Base-by-base conservation (phyloP, 2,797 vertebrate species). In the Manis javanica region DNA sequence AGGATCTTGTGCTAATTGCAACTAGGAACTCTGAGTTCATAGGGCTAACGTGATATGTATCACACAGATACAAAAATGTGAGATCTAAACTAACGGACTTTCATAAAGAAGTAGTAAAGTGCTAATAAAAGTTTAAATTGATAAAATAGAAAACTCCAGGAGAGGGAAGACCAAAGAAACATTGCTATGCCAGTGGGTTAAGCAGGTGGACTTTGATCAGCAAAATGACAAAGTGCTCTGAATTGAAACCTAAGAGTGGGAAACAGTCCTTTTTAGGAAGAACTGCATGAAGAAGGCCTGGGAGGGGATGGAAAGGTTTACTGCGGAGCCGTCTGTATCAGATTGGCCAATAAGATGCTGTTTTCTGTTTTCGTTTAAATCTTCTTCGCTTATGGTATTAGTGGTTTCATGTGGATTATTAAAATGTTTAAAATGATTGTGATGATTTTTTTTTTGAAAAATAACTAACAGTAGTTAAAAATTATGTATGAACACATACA, bases 391-490 rank as follows among this genome's bases (percentile, higher is more conserved):
- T 51, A 66, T n/a, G 21, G 2, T 53, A 68, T 39, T 37, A 84
- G 16, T 12, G 18, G 1, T 78, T 7, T 34, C n/a, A 37, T 21
- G 1, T 8, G 9, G 10, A 78, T 66, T 66, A 91, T 49, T 64
- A 31, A 87, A 69, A 59, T 31, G 2, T 68, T 69, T 85, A n/a
- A 72, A 64, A 37, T 29, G 8, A 15, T 7, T 91, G 15, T 49
- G 31, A 51, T 69, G 2, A 46, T 34, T 74, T 85, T 53, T 79
- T 79, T 63, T 55, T 75, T 83, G 23, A 72, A 85, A 93, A 66
- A 49, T 77, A 93, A 39, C 24, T 11, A 39, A 61, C 49, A 49
- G 21, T 85, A 13, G 4, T 77, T 78, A 37, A 83, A 96, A 92
- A 69, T 15, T 37, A 49, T 42, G 7, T 53, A 51, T 75, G 49